These are phyloP conservation scores for Bombus sibiricus DNA, from an alignment of 1,140 invertebrate species.

Conservation along the genomic window DNA sequence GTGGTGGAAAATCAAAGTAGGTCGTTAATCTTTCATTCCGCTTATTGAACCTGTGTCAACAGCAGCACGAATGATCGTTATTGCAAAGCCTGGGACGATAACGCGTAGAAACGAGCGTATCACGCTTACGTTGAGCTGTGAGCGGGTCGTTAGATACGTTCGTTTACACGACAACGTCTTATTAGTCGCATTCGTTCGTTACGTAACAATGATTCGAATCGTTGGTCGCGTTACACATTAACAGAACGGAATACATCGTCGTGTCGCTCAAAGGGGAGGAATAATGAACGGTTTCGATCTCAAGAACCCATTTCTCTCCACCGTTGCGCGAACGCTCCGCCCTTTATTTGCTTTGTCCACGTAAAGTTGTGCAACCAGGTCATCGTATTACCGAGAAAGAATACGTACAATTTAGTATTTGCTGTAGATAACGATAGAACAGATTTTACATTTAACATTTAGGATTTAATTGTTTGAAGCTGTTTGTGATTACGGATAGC, in stretches of 20 bases:
- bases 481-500: too few species aligned
- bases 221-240: conserved; percentile 21
- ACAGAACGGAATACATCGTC: conserved; percentile 9
- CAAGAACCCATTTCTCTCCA: background rate
- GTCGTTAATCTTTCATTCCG: background rate
- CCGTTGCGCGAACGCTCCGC: background rate
- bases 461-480: too few species aligned
- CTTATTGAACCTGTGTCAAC: background rate
- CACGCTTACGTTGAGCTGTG: conserved; percentile 12
- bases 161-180: conserved; percentile 36
- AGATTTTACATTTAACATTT: too few species aligned
- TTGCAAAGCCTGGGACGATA: background rate
- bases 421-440: background rate
- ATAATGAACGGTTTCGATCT: conserved; percentile 38
- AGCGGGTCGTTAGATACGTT: conserved; percentile 21
- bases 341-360: conserved; percentile 26
- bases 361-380: background rate
- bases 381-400: background rate
- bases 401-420: background rate
- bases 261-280: conserved; percentile 19
- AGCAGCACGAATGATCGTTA: background rate
- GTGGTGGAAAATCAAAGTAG: background rate
- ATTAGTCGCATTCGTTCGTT: conserved; percentile 36
- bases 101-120: background rate
- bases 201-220: conserved; percentile 41